Conservation (phyloP, 2,113 vertebrate genomes). For the Asarcornis scutulata region DNA sequence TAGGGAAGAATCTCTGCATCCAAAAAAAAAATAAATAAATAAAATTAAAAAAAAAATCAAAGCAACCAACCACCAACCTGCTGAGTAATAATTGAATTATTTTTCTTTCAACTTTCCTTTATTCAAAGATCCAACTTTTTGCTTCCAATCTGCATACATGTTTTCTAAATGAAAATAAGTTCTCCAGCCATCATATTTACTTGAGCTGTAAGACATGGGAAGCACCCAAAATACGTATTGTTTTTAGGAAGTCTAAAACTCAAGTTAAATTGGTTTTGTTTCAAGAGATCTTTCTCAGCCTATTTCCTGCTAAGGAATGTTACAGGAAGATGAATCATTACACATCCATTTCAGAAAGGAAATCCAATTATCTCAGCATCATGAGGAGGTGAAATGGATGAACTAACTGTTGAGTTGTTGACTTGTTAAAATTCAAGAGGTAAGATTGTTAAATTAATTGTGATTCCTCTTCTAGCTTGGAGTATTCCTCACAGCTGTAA, state of each 20-base stretch:
- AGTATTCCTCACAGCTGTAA: neutral
- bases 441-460: neutral
- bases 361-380: neutral
- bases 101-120: neutral
- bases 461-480: neutral
- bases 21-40: neutral
- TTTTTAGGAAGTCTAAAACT: neutral
- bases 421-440: neutral
- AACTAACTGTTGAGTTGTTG: neutral
- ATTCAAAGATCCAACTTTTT: neutral
- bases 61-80: neutral
- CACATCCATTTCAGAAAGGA: neutral
- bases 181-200: neutral
- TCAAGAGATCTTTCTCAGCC: neutral
- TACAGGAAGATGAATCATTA: constrained; percentile 4
- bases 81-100: neutral
- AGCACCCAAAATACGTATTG: neutral
- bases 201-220: fast-evolving
- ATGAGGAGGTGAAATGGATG: neutral
- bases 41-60: neutral
- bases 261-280: neutral
- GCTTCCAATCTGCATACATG: neutral
- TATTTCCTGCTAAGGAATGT: neutral
- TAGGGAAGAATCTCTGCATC: neutral
- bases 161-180: neutral